Evolutionary conservation across 2,797 vertebrate genomes (phyloP).

Genomic region (Microctenopoma steveboyesi): DNA sequence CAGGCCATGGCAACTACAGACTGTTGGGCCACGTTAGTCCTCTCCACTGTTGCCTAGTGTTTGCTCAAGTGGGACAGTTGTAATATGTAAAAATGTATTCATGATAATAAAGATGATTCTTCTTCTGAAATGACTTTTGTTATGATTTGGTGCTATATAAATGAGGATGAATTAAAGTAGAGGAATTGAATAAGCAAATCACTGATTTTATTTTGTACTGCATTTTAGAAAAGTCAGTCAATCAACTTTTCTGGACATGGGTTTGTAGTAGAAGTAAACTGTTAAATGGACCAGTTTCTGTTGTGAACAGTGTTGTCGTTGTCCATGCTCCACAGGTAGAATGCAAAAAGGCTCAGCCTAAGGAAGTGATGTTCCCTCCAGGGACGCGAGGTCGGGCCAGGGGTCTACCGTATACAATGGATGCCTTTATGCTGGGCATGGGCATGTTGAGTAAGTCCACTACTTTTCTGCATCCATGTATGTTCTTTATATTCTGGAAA

Average conservation of each 20-base stretch:
- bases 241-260: too few relatives aligned
- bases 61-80: too few relatives aligned
- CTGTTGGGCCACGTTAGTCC: too few relatives aligned
- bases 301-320: conserved; percentile 30
- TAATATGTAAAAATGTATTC: too few relatives aligned
- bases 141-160: too few relatives aligned
- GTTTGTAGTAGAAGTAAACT: background rate
- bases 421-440: conserved; percentile 97
- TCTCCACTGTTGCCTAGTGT: too few relatives aligned
- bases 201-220: background rate
- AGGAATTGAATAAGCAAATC: too few relatives aligned
- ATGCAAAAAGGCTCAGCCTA: conserved; percentile 99
- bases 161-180: too few relatives aligned
- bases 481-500: background rate
- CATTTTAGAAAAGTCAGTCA: too few relatives aligned
- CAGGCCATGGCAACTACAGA: too few relatives aligned
- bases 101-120: too few relatives aligned
- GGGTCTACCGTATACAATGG: conserved; percentile 95
- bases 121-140: too few relatives aligned
- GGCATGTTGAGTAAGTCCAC: conserved; percentile 94
- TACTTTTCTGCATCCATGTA: background rate
- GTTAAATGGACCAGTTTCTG: background rate
- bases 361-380: conserved; percentile 98
- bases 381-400: conserved; percentile 93
- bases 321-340: conserved; percentile 89